Conservation (phyloP, 2,113 vertebrate species). For the Haplochromis burtoni region DNA sequence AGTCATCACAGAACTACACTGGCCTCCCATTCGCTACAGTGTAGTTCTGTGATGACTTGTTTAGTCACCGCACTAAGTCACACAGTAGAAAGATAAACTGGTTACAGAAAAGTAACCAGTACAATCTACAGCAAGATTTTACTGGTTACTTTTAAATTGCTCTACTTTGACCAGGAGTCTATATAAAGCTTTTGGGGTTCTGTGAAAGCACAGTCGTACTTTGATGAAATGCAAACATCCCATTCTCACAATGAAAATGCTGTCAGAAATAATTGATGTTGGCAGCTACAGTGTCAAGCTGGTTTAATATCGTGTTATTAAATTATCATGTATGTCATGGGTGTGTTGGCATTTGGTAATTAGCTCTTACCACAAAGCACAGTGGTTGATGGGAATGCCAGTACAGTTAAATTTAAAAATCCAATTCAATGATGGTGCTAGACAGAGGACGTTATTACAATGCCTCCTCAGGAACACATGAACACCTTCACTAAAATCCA, state of each 20-base stretch:
- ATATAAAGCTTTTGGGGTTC: background rate
- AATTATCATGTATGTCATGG: background rate
- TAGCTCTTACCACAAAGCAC: background rate
- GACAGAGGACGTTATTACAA: background rate
- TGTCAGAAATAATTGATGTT: background rate
- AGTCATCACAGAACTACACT: background rate
- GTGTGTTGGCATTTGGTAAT: background rate
- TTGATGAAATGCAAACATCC: background rate
- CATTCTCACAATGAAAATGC: background rate
- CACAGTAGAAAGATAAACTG: background rate
- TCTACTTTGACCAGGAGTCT: background rate
- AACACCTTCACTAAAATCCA: background rate
- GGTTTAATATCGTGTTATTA: background rate
- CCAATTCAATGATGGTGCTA: background rate
- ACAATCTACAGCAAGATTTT: background rate
- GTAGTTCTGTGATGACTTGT: background rate
- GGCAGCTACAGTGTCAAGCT: background rate
- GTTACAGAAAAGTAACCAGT: background rate
- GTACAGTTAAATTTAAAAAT: background rate
- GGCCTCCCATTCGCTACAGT: background rate
- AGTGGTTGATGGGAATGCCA: background rate
- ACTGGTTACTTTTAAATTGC: background rate
- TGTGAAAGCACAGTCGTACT: background rate
- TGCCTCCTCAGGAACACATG: background rate
- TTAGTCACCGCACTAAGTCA: background rate